Evolutionary conservation across 37 sponge, comb jelly and placozoan genomes (phyloP), one percentile per base, ranked within the genome.

Genomic region (Agelas oroides): DNA sequence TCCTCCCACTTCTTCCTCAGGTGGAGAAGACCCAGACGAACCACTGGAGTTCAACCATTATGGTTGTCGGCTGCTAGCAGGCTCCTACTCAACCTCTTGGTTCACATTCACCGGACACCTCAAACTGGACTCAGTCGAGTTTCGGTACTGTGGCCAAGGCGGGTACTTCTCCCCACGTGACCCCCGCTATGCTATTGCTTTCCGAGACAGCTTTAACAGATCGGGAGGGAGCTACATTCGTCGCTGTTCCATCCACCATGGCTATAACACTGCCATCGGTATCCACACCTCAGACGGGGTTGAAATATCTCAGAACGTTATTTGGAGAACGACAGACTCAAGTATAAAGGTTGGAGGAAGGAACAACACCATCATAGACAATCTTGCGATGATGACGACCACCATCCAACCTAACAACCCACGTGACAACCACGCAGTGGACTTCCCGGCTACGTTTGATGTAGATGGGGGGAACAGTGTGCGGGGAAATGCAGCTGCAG

Each of bases 371-470:
- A 69, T 90, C 24, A 24, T 34, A 13, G 46, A 77, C 63, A 96
- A 93, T 53, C 73, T 96, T 24, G 94, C 87, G 5, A 67, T 96
- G 27, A 46, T 93, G 46, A 91, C 92, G 15, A 71, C 91, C 34
- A 87, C 94, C 11, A 76, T 96, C 3, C 91, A 87, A 59, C 94
- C 90, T 15, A 92, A 85, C 41, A 55, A 38, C 19, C 94, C 94
- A 1, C 67, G 18, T 21, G 96, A 96, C 62, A 90, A 92, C 21
- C 96, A 96, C 75, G 91, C 94, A 17, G 94, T 93, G 34, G 97
- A 96, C 78, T 96, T 87, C 41, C 94, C 97, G 27, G 97, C 97
- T 40, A 87, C 84, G 0, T 96, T 82, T 88, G 97, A 96, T 52
- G 73, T 93, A 5, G 86, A 90, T 80, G 82, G 78, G 24, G 76